Conservation (phyloP, 1,140 invertebrate genomes). For the Drosophila serrata region DNA sequence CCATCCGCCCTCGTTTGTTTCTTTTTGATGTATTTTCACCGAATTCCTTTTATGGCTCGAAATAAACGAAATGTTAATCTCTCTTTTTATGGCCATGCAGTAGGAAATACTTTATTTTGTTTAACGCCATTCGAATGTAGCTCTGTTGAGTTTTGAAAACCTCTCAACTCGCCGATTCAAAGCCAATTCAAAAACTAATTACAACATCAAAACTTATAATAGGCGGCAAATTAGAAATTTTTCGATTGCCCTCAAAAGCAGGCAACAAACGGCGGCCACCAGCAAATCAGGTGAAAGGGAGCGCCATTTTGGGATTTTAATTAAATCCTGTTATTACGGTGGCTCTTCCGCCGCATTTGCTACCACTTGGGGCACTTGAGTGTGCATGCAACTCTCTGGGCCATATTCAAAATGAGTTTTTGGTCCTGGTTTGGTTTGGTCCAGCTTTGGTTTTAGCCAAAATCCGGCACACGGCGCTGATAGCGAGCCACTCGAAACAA, state of each 20-base stretch:
- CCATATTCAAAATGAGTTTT: conserved; percentile 74
- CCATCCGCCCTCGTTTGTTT: conserved; percentile 20
- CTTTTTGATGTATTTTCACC: conserved; percentile 70
- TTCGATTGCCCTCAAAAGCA: conserved; percentile 51
- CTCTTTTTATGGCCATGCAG: conserved; percentile 42
- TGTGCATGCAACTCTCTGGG: conserved; percentile 42
- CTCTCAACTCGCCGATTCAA: conserved; percentile 26
- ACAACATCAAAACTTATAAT: conserved; percentile 79
- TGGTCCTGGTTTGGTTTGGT: conserved; percentile 32
- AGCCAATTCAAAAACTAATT: conserved; percentile 68
- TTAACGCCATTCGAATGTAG: conserved; percentile 9
- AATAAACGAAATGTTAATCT: conserved; percentile 58
- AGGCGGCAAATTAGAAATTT: conserved; percentile 67
- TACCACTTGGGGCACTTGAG: conserved; percentile 48
- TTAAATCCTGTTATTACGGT: conserved; percentile 68
- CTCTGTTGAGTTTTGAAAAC: conserved; percentile 15
- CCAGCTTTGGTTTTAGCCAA: conserved; percentile 43
- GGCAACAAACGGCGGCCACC: conserved; percentile 25
- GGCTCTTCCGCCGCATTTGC: conserved; percentile 33
- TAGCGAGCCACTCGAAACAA: conserved; percentile 53
- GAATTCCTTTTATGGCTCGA: conserved; percentile 71
- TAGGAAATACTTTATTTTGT: conserved; percentile 9
- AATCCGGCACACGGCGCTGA: conserved; percentile 27
- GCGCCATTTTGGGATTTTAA: conserved; percentile 74
- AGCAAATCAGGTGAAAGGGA: conserved; percentile 53